Conservation (phyloP, 2,888 invertebrate genomes). For the Alloscopus bannaensis region DNA sequence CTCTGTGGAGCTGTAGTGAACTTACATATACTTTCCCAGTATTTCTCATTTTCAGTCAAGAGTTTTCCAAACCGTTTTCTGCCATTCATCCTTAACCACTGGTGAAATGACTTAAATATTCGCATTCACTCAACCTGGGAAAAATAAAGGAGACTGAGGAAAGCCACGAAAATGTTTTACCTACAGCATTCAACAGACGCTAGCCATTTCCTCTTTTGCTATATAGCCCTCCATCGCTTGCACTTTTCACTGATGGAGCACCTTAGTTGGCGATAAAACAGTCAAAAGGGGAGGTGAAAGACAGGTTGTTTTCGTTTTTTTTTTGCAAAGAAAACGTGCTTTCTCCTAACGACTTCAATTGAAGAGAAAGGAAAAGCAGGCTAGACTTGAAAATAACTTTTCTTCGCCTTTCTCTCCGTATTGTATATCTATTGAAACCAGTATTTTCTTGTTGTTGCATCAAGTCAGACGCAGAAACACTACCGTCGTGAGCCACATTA, state of each 20-base stretch:
- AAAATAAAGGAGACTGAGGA: background rate
- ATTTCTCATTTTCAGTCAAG: too few species aligned
- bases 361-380: background rate
- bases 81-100: too few species aligned
- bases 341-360: background rate
- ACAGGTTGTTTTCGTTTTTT: conserved; percentile 9
- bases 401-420: too few species aligned
- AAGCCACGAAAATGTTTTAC: background rate
- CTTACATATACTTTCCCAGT: too few species aligned
- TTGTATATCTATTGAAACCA: conserved; percentile 24
- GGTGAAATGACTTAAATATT: too few species aligned
- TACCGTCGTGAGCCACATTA: too few species aligned
- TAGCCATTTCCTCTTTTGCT: background rate
- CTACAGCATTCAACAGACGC: conserved; percentile 1
- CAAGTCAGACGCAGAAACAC: background rate
- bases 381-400: too few species aligned
- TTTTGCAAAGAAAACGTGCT: background rate
- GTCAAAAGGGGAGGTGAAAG: background rate
- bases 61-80: too few species aligned
- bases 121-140: too few species aligned
- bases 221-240: background rate
- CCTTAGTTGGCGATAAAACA: conserved; percentile 9
- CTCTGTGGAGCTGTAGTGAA: too few species aligned
- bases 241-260: too few species aligned
- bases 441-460: conserved; percentile 13